Evolutionary conservation across 2,113 vertebrate species (phyloP), one percentile per base, ranked within the genome.

Genomic region (Notarius lentiginosus): DNA sequence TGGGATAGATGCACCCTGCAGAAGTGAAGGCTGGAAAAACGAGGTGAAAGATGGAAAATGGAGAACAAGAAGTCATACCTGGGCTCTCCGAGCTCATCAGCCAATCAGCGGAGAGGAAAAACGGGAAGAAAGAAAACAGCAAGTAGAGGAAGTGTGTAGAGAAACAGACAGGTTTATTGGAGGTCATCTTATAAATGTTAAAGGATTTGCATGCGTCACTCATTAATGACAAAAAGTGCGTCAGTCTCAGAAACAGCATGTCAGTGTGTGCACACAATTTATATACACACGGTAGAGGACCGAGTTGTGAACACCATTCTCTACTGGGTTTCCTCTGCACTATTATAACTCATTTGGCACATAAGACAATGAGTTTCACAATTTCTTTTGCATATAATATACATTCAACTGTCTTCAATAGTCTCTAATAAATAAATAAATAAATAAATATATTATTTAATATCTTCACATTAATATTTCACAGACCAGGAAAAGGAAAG

Each of bases 101-200:
- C 22, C 58, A 49, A 51, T 83, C 47, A 84, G 83, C 20, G 90
- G 85, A 90, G 72, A 77, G 18, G 77, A 91, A 86, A 73, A 89
- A 49, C 61, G 56, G 47, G 75, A 80, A 70, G 88, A 86, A 91
- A 90, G 81, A 91, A 92, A 79, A 79, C 7, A 79, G 27, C 90
- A 90, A 87, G 91, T 87, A 93, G 91, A 90, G 63, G 85, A 91
- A 85, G 81, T 70, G 14, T 53, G 87, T 82, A 90, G 85, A 91
- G 1, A 87, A 47, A 91, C 24, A 34, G 49, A 68, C 3, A 66
- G 55, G 24, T 83, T 83, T 83, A 83, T 83, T 83, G n/a, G 24
- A 83, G 41, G 41, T 41, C 4, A 41, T 61, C 34, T 81, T 34
- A 10, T 34, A 34, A 55, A 77, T 55, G 55, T 77, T 53, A n/a